Base-by-base conservation (phyloP, 2,888 invertebrate genomes). In the Polymixis lichenea region DNA sequence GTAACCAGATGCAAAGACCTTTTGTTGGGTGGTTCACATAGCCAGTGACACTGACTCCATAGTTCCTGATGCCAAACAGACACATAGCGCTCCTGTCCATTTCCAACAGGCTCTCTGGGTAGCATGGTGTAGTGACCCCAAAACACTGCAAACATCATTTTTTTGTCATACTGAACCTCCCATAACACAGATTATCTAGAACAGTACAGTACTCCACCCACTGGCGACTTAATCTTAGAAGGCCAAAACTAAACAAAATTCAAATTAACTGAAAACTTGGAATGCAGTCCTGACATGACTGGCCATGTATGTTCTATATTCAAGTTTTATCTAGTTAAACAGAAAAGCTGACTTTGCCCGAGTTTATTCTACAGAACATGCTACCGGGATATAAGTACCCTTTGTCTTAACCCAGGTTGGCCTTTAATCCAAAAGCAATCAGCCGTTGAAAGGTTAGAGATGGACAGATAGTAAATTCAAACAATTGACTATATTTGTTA, bases 71-170 rank as follows among this genome's bases (percentile, higher is more conserved):
- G 71, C 99, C 99, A 96, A 99, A 99, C 72, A 99, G 95, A 97
- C 99, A 98, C 80, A 99, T 98, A 77, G 99, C 99, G 78, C 99
- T 98, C 85, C 99, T 97, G 93, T 99, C 99, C 98, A 99, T 98
- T 93, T 98, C 98, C 88, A 97, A 91, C 49, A 97, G 92, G 83
- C 96, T 97, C 86, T 96, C 97, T 89, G 97, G 95, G 85, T 92
- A 94, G 79, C 97, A 97, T 77, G 96, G 96, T 80, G 98, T 97
- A 91, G 98, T 98, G n/a, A 99, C 98, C 95, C 98, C 98, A 93
- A 98, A 99, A 95, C 98, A 98, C 98, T 98, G 92, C 79, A 97
- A 96, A 38, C 22, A 58, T 28, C 73, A 62, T 3, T 15, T 62
- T 22, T 73, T 58, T 51, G 13, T 66, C 15, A 58, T 61, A 55